Evolutionary conservation across 2,888 invertebrate species (phyloP), one percentile per base, ranked within the genome.

Genomic region (Pseudococcus viburni): DNA sequence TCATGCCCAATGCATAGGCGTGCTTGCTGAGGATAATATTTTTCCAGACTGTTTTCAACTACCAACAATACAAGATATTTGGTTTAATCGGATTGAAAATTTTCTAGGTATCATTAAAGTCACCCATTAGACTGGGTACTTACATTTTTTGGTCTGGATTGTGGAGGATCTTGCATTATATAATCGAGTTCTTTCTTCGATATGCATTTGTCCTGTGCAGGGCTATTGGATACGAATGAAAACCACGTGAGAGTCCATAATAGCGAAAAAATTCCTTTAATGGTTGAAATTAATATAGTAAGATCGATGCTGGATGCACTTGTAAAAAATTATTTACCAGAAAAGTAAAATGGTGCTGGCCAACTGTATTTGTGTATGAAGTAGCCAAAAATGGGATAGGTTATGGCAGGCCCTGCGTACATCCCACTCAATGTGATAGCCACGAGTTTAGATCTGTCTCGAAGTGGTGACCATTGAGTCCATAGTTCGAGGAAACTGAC

Each of bases 261-360:
- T 3, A 95, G 91, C 0, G 95, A 96, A 89, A 95, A 91, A 0
- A 93, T 92, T 22, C 95, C 94, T 94, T 19, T 9, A 19, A 64
- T 19, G 6, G 26, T 33, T 33, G 26, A 33, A 33, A 42, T 42
- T 9, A 39, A 39, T 39, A 0, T 42, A 42, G 42, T 33, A 33
- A 33, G 8, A 9, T 42, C 42, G 0, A 42, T 42, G 6, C 42
- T 42, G 42, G 9, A 42, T 42, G n/a, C n/a, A n/a, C n/a, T 42
- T 42, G 42, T 42, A 42, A 8, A 6, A 42, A 51, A 0, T 51
- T 51, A 51, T 51, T 19, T 90, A 92, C 95, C 96, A 89, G 95
- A 96, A 0, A 95, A 94, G 91, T 96, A 97, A 91, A 97, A 97
- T 64, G 96, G 95, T 89, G 95, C 95, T 6, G 95, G 94, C 96